A percentile compares a stretch with the other conserved stretches of the same genome.
phyloP scores from a whole-genome alignment of 2,113 vertebrate genomes.

The Sylvia atricapilla region DNA sequence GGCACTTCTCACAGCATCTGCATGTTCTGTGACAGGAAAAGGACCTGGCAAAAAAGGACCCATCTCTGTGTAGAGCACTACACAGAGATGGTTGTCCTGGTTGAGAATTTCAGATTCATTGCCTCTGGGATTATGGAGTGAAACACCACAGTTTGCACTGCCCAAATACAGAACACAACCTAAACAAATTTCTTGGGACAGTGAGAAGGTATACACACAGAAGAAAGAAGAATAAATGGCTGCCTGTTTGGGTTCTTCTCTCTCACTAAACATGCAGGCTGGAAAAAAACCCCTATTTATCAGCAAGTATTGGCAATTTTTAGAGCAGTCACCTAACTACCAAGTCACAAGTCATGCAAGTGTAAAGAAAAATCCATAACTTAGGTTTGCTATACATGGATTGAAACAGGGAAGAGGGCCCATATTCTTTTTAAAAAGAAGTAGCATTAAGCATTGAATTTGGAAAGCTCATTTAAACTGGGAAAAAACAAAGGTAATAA shows the following conservation, averaged over 20 bases:
- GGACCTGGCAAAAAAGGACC: background rate
- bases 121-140: rapidly evolving
- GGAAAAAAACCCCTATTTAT: background rate
- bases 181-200: background rate
- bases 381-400: background rate
- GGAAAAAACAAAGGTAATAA: background rate
- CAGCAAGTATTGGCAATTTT: background rate
- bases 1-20: background rate
- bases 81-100: background rate
- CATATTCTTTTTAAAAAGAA: background rate
- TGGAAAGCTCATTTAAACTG: background rate
- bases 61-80: background rate
- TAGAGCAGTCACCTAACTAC: background rate
- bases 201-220: background rate
- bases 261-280: background rate
- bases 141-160: background rate
- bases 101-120: background rate
- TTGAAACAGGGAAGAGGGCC: background rate
- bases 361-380: background rate
- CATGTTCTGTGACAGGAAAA: background rate
- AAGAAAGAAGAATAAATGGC: background rate
- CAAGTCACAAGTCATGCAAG: background rate
- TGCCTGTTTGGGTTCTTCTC: background rate
- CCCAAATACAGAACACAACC: background rate
- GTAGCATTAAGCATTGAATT: background rate